Evolutionary conservation across 2,888 invertebrate species (phyloP).

Genomic region (Rhamnusium bicolor): DNA sequence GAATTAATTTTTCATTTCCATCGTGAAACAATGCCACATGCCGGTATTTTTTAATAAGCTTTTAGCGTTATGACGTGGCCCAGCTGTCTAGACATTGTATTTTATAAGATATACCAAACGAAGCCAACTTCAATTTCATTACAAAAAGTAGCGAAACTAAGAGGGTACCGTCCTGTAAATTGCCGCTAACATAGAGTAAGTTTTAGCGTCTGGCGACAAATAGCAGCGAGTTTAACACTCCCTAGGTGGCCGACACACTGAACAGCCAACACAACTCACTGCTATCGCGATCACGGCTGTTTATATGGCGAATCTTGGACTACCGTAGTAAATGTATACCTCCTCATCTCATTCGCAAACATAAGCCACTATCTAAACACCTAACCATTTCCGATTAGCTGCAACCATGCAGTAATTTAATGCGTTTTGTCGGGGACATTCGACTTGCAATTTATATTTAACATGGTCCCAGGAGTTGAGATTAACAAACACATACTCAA

Average conservation of each 20-base stretch:
- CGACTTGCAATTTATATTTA: slow-evolving; percentile 31
- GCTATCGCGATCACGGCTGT: slow-evolving; percentile 43
- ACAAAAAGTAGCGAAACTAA: slow-evolving; percentile 37
- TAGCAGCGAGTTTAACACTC: slow-evolving; percentile 59
- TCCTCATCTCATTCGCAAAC: slow-evolving; percentile 35
- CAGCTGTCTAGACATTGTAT: slow-evolving; percentile 46
- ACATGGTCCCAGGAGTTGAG: slow-evolving; percentile 6
- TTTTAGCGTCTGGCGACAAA: slow-evolving; percentile 57
- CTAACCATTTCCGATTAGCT: slow-evolving; percentile 40
- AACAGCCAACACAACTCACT: slow-evolving; percentile 41
- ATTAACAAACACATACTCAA: slow-evolving; percentile 11
- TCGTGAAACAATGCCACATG: not conserved
- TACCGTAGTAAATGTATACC: slow-evolving; percentile 35
- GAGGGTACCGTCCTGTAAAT: slow-evolving; percentile 43
- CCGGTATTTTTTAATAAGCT: not conserved
- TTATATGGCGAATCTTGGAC: slow-evolving; percentile 42
- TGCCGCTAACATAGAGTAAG: slow-evolving; percentile 42
- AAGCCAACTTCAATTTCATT: slow-evolving; percentile 40
- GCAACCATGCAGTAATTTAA: slow-evolving; percentile 35
- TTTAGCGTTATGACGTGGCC: slow-evolving; percentile 25
- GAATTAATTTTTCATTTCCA: not conserved
- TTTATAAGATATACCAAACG: slow-evolving; percentile 37
- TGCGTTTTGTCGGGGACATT: slow-evolving; percentile 27
- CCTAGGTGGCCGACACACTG: slow-evolving; percentile 57
- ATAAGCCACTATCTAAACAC: slow-evolving; percentile 43